Evolutionary conservation across 2,797 vertebrate genomes (phyloP), one percentile per base, ranked within the genome.

Genomic region (Macroramphosus scolopax): DNA sequence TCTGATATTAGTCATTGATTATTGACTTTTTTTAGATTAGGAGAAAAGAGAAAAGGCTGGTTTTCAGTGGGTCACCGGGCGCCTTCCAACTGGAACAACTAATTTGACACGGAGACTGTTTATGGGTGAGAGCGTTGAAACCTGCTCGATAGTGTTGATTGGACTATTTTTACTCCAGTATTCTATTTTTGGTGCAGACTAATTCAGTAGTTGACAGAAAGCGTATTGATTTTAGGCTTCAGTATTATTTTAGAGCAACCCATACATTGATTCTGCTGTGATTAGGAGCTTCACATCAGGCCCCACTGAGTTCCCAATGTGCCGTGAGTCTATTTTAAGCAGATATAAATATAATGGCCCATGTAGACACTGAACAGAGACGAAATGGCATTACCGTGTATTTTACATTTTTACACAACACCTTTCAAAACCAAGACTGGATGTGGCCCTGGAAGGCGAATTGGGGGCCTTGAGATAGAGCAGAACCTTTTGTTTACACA

Each of bases 401-500:
- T 78, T 79, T 75, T 47, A 70, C 59, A 65, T 84, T 79, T 83
- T 82, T 78, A 82, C 78, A 75, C 80, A 78, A 77, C 80, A 75
- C 79, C 87, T 71, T 35, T 87, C 87, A 83, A 80, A 86, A 88
- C 78, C 64, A 68, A 68, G 83, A 59, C 84, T 85, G 88, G 85
- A 87, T 88, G 84, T 76, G 66, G 84, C 62, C 76, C 78, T 75
- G 83, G 85, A 70, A 87, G 84, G 88, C 80, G 83, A 88, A 83
- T 86, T 72, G 72, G 58, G 20, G 56, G 67, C 51, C 47, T 72
- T 80, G 87, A 90, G 82, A 79, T 69, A 85, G 84, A 86, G 84
- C 90, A 92, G 91, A 84, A 84, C 69, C 86, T 76, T 76, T 47
- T 84, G 82, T 89, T 90, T 88, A 87, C 87, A 83, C 85, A 72